Conservation (phyloP, 2,888 invertebrate genomes). For the Chaetogeoica ovagalla region DNA sequence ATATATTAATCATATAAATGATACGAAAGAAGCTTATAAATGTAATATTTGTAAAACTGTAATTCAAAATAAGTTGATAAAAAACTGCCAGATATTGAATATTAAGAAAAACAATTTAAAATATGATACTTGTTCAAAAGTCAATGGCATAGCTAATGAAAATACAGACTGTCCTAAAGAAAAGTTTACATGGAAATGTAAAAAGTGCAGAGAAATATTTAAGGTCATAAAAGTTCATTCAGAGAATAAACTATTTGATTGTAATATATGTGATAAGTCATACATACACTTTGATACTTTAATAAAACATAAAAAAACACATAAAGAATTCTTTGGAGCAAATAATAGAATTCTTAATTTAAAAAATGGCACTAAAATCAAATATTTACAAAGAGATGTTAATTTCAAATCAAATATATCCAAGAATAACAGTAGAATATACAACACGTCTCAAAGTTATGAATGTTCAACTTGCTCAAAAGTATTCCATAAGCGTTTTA, state of each 20-base stretch:
- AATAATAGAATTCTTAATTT: neutral
- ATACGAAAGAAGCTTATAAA: neutral
- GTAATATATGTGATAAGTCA: slow-evolving; percentile 15
- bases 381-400: neutral
- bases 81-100: neutral
- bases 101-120: slow-evolving; percentile 16
- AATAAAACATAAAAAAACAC: slow-evolving; percentile 3
- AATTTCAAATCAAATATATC: slow-evolving; percentile 5
- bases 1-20: neutral
- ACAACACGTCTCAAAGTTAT: slow-evolving; percentile 1
- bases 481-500: slow-evolving; percentile 32
- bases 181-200: slow-evolving; percentile 14
- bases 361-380: neutral
- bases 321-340: neutral
- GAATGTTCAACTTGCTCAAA: slow-evolving; percentile 39
- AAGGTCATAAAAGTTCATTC: slow-evolving; percentile 10
- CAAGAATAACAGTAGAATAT: neutral
- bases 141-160: neutral
- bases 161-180: neutral
- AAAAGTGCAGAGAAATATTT: slow-evolving; percentile 8
- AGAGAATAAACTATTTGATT: neutral
- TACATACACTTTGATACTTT: neutral
- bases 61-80: neutral
- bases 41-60: neutral
- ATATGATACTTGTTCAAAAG: neutral